Evolutionary conservation across 2,888 invertebrate genomes (phyloP), one percentile per base, ranked within the genome.

Genomic region (Lithophane leautieri): DNA sequence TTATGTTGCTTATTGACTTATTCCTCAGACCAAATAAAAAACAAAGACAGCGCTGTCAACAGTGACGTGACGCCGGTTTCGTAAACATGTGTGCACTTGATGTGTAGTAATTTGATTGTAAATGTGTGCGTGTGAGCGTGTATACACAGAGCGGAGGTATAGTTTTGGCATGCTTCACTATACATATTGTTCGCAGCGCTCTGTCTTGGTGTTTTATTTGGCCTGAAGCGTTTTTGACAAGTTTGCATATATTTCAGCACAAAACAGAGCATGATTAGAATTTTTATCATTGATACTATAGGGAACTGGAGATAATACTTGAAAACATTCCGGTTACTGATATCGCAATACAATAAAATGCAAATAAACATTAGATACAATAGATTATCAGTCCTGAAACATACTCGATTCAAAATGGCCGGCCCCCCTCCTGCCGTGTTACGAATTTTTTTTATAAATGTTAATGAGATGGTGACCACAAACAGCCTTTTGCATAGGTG

Each of bases 281-380:
- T 52, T 65, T n/a, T 81, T 83, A 83, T 83, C 81, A 73, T 28
- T 52, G 79, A 61, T 78, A n/a, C n/a, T n/a, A n/a, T n/a, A 77
- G 22, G 9, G 19, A 54, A 70, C 28, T 16, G 40, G 47, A 74
- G 84, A 84, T 84, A 84, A 71, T 50, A 56, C 56, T 75, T 70
- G 54, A 68, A 70, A 83, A 69, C 67, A 60, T 63, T 25, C 19
- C 25, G 16, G 12, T 54, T 14, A 44, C 81, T 84, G 81, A 80
- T 84, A 84, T 1, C 12, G 14, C n/a, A 4, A 19, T n/a, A 44
- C 58, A 74, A 83, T 60, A 58, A 58, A 63, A 72, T 71, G 42
- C 66, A 68, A 70, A 81, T 60, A 83, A 74, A 70, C 62, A 70
- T 63, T 54, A 70, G 22, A 71, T 67, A 66, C 14, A 47, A n/a